Base-by-base conservation (phyloP, 2,113 vertebrate species). In the Nicator chloris region DNA sequence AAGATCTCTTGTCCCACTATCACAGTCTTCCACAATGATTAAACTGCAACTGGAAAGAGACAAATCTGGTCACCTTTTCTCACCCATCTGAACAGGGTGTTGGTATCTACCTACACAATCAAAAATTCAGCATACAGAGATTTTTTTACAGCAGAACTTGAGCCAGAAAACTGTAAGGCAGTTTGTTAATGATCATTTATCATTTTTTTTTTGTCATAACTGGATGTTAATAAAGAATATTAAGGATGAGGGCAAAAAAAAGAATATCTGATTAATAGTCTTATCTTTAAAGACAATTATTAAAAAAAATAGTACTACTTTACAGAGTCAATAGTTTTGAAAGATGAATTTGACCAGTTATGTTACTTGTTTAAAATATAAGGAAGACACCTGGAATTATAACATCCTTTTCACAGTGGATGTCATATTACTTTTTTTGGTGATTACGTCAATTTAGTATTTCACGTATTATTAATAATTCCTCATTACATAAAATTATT, bases 401-500 rank as follows among this genome's bases (percentile, higher is more conserved):
- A 97, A 86, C 30, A 28, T 95, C 80, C 81, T 96, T 96, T 96
- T 49, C 77, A 90, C 73, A 88, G 95, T 86, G 94, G 96, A 97
- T 98, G 97, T 97, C 97, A 97, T 97, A 96, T 96, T 97, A 98
- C 1, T 80, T 95, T 98, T 98, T 97, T 97, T 95, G 90, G 97
- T 97, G 94, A 97, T 98, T 97, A 97, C 39, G 93, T 98, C 97
- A 98, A 98, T 98, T 98, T 98, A 97, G 88, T 97, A 93, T 97
- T 98, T 98, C 97, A 97, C 90, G 60, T 98, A 97, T 97, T 98
- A 98, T 98, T 98, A 98, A 98, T 98, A 98, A 98, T 98, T 97
- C 91, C 96, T 98, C 97, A 97, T 98, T 98, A 98, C 94, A 96
- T 98, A 98, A 98, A 98, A 98, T 98, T 98, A 98, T 98, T 98